Evolutionary conservation across 2,797 vertebrate genomes (phyloP), one percentile per base, ranked within the genome.

Genomic region (Syndactyla subalaris): DNA sequence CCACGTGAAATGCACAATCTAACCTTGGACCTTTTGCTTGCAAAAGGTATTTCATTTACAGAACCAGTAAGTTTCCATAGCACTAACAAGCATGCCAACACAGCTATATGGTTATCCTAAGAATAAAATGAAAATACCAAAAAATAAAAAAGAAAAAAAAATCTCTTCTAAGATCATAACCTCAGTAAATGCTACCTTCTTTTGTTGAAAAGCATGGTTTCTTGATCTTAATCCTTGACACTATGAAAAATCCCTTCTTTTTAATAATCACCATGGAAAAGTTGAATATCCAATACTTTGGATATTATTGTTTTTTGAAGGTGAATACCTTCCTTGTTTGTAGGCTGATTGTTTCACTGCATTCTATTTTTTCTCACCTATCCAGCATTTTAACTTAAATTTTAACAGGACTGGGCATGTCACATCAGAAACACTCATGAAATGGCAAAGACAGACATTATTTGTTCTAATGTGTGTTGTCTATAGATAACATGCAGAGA

Each of bases 101-200:
- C 5, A 74, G 30, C n/a, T 45, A 16, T 12, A 58, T 0, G 2
- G 27, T 57, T 39, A 88, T 7, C 32, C 17, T 24, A 59, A 73
- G 80, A 66, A 39, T 36, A 46, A 84, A 84, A 38, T 6, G 5
- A 39, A 51, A 27, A 19, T 46, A 76, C 15, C 38, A 39, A 39
- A 39, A 38, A 38, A 61, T 54, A 29, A 10, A 36, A 27, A 4
- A 11, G 6, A 7, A 51, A 27, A 51, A 27, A 51, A 51, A 51
- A 6, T 8, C 0, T 0, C 14, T 71, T 80, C 38, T 52, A 51
- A 79, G 39, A 62, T 6, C 18, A 36, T 36, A 82, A 43, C 6
- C 34, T 41, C 52, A 62, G 41, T 29, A 89, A 67, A 68, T 7
- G 1, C 4, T 45, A 27, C 22, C 3, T 30, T 51, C 15, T 62